Evolutionary conservation across 2,888 invertebrate species (phyloP), one percentile per base, ranked within the genome.

Genomic region (Anthophora plumipes): DNA sequence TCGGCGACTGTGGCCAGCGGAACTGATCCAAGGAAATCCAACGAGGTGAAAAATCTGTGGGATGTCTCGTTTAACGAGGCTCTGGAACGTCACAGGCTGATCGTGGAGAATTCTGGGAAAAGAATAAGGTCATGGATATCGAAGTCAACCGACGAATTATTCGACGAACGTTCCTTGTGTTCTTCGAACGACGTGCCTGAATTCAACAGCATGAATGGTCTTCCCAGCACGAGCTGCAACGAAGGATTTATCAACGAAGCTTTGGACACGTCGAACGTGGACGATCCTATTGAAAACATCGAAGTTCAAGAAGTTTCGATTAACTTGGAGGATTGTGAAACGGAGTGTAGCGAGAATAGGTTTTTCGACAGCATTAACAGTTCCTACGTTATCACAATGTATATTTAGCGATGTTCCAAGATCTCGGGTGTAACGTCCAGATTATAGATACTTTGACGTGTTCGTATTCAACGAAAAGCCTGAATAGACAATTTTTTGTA

Each of bases 361-460:
- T n/a, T 17, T 17, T 48, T 46, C 17, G 20, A 25, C 20, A 61
- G 1, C 6, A 48, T 59, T 12, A 52, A 77, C 25, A 55, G 20
- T 11, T 82, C 85, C 17, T 87, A 83, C 66, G 69, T 83, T 6
- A 73, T 82, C n/a, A 77, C 83, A 0, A 82, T 85, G 82, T 87
- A 87, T 31, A 82, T 88, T 63, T 86, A 69, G 37, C 22, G 22
- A 20, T 11, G 54, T 9, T 11, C 14, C 8, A 22, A 9, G 31
- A 17, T 25, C 7, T n/a, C 9, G 1, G 12, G 7, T 14, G 14
- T 8, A 9, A 1, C 17, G 14, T 25, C 2, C 4, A 31, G 31
- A 31, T 31, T 31, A 31, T 31, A 31, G 31, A 31, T 31, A 31
- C 31, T 31, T 31, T 31, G 31, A 31, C 31, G 31, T 31, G 31